Conservation (phyloP, 2,888 invertebrate genomes). For the Macaria liturata region DNA sequence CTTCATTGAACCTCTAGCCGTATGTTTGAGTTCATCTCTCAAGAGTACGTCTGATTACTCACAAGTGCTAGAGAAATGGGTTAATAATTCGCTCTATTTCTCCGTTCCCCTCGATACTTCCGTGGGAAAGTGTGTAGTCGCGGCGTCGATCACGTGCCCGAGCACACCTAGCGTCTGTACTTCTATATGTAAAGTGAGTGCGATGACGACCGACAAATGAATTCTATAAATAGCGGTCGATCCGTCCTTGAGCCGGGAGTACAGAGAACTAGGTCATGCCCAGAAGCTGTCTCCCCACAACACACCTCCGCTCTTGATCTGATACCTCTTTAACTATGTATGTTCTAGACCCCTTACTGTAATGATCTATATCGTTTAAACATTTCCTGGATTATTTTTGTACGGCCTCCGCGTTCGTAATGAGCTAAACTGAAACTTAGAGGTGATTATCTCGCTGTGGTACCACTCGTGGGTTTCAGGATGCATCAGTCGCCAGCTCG, state of each 20-base stretch:
- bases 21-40: no score
- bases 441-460: background rate
- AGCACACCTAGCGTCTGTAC: conserved; percentile 62
- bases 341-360: conserved; percentile 29
- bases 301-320: conserved; percentile 44
- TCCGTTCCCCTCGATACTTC: conserved; percentile 49
- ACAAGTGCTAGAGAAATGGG: conserved; percentile 43
- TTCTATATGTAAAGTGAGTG: conserved; percentile 76
- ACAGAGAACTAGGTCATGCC: conserved; percentile 76
- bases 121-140: conserved; percentile 62
- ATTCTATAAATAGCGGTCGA: conserved; percentile 80
- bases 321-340: conserved; percentile 28
- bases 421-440: background rate
- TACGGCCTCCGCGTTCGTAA: background rate
- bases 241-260: conserved; percentile 79
- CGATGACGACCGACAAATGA: conserved; percentile 72
- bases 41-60: no score
- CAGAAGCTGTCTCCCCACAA: conserved; percentile 60
- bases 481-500: conserved; percentile 2
- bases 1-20: no score
- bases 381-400: conserved; percentile 45
- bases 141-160: conserved; percentile 54
- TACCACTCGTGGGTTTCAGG: background rate
- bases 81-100: conserved; percentile 53
- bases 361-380: conserved; percentile 12